Conservation (phyloP, 30 jellyfish, hydroid and myxozoan genomes). For the Nemopilema nomurai region DNA sequence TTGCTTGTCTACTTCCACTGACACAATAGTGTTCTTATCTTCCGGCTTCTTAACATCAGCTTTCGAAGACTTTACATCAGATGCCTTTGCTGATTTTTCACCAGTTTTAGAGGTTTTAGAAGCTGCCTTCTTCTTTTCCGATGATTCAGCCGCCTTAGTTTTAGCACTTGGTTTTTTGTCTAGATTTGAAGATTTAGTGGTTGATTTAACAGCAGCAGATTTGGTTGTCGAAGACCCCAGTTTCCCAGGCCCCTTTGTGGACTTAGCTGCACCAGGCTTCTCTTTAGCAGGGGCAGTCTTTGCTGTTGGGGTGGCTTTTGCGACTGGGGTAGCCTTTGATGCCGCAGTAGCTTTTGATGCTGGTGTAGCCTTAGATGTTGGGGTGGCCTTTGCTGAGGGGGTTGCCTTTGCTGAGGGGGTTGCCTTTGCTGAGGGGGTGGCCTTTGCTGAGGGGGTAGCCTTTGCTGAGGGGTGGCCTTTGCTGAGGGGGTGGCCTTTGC, state of each 20-base stretch:
- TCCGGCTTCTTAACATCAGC: conserved; percentile 6
- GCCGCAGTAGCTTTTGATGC: conserved; percentile 15
- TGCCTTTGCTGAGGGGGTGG: conserved; percentile 10
- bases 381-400: background rate
- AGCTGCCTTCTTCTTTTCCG: conserved; percentile 6
- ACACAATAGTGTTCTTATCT: conserved; percentile 4
- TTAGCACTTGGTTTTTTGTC: conserved; percentile 15
- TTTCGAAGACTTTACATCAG: conserved; percentile 6
- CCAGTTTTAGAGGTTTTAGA: conserved; percentile 2
- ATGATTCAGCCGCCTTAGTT: background rate
- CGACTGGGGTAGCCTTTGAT: background rate
- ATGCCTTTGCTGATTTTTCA: conserved; percentile 8
- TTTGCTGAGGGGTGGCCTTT: conserved; percentile 16
- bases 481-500: conserved; percentile 22
- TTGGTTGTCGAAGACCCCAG: background rate
- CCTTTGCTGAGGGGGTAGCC: conserved; percentile 15
- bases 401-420: conserved; percentile 13
- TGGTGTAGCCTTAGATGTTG: conserved; percentile 11
- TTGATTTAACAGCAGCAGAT: background rate
- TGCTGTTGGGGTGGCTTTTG: conserved; percentile 15
- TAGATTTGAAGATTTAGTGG: background rate
- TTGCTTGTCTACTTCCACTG: background rate
- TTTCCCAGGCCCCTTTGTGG: background rate
- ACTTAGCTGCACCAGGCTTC: background rate
- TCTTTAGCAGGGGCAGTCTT: background rate